Evolutionary conservation across 1,140 invertebrate genomes (phyloP), one percentile per base, ranked within the genome.

Genomic region (Panagrolaimus sp.): DNA sequence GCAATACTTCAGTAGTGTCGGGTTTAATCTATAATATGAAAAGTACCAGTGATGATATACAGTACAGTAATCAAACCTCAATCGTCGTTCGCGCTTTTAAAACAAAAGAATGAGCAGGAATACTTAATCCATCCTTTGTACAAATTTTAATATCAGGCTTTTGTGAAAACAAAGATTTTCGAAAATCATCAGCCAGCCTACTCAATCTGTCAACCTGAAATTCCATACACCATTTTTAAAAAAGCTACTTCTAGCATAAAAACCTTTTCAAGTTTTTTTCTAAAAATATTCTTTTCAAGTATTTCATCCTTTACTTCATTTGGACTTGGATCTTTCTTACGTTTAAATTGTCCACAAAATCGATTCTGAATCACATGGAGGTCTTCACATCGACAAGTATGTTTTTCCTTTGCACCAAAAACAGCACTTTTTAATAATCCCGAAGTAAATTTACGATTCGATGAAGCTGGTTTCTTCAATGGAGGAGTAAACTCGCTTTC

Each of bases 331-430:
- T 27, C 20, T 25, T 57, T 20, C 27, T 11, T 23, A n/a, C 51
- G 27, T 57, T 57, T 57, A 27, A 57, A 57, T 16, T 57, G 51
- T 20, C 20, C 51, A 57, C 51, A 57, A 57, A 57, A 57, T 20
- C 51, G 51, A 11, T 57, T 57, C 51, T 57, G 51, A n/a, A 57
- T 57, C 11, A 27, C 13, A 20, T 57, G 51, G 11, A 57, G 51
- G 1, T 16, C 51, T 9, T 57, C 27, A 27, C 51, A 57, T 2
- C 51, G 51, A 57, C 51, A 57, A 16, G n/a, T 57, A 5, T 25
- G 20, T 1, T 20, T 20, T 57, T 57, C 51, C 8, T 57, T 57
- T 20, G 11, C 9, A 25, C 20, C 51, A 57, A 57, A 57, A 57
- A 57, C 51, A 20, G 51, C 20, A 11, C 20, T 13, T 16, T 57